Conservation (phyloP, 37 sponge, comb jelly and placozoan species). For the Bolinopsis microptera region DNA sequence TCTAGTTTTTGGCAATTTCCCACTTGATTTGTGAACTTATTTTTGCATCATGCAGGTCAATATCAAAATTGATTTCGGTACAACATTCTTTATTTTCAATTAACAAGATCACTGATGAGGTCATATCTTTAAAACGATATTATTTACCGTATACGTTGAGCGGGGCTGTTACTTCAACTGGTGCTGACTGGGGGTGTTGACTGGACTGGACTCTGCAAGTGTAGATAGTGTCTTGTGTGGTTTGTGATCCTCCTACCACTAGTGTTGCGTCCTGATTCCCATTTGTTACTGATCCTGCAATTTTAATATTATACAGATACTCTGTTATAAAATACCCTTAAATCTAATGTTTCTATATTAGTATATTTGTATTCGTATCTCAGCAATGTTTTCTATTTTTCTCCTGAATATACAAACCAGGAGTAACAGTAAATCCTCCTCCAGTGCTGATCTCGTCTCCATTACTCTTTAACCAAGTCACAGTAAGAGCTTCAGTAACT, state of each 20-base stretch:
- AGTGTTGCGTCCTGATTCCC: not conserved
- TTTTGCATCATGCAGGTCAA: too few relatives aligned
- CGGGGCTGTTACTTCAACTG: not conserved
- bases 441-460: not conserved
- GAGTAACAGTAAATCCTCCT: not conserved
- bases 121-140: too few relatives aligned
- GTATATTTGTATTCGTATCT: too few relatives aligned
- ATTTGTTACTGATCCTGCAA: not conserved
- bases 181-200: not conserved
- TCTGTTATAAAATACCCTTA: too few relatives aligned
- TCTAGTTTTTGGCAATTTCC: too few relatives aligned
- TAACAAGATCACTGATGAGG: too few relatives aligned
- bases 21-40: too few relatives aligned
- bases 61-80: too few relatives aligned
- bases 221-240: not conserved
- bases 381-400: too few relatives aligned
- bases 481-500: not conserved
- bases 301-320: not conserved
- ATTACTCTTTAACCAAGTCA: not conserved
- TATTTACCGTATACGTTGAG: not conserved
- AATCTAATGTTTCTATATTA: too few relatives aligned
- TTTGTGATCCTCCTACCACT: not conserved
- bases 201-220: not conserved
- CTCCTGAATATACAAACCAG: not conserved
- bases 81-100: too few relatives aligned